These are phyloP conservation scores for Dendrolimus punctatus DNA, from an alignment of 1,140 invertebrate genomes.

Conservation along the genomic window DNA sequence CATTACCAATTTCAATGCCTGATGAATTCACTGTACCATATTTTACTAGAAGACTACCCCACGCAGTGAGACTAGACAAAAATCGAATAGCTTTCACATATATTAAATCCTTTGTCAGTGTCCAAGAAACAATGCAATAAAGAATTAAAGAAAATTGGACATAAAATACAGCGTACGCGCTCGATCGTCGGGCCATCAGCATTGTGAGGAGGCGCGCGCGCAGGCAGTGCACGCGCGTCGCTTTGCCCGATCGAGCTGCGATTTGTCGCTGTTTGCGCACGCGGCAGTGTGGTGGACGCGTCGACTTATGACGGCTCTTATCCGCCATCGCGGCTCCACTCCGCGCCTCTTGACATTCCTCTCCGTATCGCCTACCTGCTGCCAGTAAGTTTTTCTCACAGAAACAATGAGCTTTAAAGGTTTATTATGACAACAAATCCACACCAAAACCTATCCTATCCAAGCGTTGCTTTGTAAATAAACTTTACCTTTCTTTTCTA, in stretches of 20 bases:
- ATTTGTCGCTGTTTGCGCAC: conserved; percentile 60
- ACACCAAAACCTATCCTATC: conserved; percentile 8
- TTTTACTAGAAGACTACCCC: conserved; percentile 38
- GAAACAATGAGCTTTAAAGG: conserved; percentile 62
- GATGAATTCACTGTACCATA: conserved; percentile 20
- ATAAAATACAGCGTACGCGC: conserved; percentile 56
- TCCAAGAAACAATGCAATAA: conserved; percentile 44
- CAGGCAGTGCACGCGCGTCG: conserved; percentile 14
- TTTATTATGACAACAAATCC: conserved; percentile 37
- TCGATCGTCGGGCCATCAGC: conserved; percentile 33
- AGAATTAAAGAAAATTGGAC: conserved; percentile 58
- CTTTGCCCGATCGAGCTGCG: conserved; percentile 34
- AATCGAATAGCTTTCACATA: conserved; percentile 51
- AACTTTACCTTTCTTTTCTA: too few relatives aligned
- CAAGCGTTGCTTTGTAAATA: background rate
- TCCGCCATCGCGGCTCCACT: conserved; percentile 49
- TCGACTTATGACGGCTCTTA: conserved; percentile 61
- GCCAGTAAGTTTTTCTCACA: conserved; percentile 51
- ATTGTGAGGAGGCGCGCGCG: conserved; percentile 32
- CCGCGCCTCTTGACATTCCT: conserved; percentile 43
- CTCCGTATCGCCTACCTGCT: conserved; percentile 39
- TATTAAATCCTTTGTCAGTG: conserved; percentile 40
- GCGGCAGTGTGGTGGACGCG: conserved; percentile 20
- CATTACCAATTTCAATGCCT: background rate
- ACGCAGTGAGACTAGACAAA: conserved; percentile 60